Conservation (phyloP, 2,113 vertebrate species). For the Pygoscelis adeliae region DNA sequence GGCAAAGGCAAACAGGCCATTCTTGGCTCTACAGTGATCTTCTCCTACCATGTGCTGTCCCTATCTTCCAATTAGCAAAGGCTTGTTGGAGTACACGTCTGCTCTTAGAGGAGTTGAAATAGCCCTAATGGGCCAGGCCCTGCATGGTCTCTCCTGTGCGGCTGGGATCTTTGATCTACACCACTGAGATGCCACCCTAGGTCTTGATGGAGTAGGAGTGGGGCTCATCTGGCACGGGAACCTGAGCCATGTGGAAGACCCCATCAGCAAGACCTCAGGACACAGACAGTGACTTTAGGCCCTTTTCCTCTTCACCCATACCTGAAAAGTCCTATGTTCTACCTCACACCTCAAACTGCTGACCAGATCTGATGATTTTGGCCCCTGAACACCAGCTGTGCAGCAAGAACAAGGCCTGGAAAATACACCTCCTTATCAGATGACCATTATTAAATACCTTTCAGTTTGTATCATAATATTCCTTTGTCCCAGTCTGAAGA, state of each 20-base stretch:
- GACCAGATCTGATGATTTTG: background rate
- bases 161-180: background rate
- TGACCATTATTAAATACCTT: background rate
- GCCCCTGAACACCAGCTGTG: background rate
- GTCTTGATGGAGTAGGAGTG: background rate
- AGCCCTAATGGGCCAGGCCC: background rate
- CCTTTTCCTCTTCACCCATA: background rate
- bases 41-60: background rate
- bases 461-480: background rate
- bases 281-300: background rate
- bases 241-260: background rate
- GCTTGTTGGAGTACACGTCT: background rate
- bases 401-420: background rate
- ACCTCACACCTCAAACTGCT: background rate
- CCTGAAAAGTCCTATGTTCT: background rate
- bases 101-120: background rate
- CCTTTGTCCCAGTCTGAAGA: constrained; percentile 1
- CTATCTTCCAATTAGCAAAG: background rate
- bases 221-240: background rate
- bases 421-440: background rate
- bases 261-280: background rate
- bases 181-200: background rate
- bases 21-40: background rate
- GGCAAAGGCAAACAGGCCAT: background rate
- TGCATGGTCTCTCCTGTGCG: background rate